These are phyloP conservation scores for Napeogenes inachia DNA, from an alignment of 2,888 invertebrate genomes.

Conservation along the genomic window DNA sequence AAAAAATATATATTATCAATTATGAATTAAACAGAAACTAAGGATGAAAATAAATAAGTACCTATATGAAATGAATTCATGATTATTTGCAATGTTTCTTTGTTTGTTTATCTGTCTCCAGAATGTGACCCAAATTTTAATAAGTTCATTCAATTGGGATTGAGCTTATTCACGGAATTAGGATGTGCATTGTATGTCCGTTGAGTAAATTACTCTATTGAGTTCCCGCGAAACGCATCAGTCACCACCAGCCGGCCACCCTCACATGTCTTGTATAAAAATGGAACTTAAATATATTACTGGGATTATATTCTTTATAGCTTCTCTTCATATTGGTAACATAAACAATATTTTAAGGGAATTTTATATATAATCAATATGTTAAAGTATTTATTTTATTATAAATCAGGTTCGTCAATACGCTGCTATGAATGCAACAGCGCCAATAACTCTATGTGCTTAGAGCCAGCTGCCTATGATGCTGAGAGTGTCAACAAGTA, in stretches of 20 bases:
- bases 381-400: not conserved
- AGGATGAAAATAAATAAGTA: no score
- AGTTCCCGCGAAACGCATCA: conserved; percentile 17
- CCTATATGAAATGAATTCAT: no score
- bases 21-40: no score
- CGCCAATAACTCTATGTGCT: conserved; percentile 81
- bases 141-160: conserved; percentile 27
- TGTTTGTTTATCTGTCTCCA: no score
- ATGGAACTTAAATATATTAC: conserved; percentile 25
- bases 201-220: conserved; percentile 19
- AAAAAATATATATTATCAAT: no score
- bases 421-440: conserved; percentile 88
- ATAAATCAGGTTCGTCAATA: conserved; percentile 65
- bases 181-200: conserved; percentile 33
- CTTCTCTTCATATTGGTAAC: conserved; percentile 26
- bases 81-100: no score
- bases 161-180: conserved; percentile 33
- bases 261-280: not conserved
- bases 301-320: conserved; percentile 15
- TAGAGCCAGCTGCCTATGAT: conserved; percentile 72
- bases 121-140: conserved; percentile 5
- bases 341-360: not conserved
- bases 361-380: no score
- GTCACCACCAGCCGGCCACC: conserved; percentile 9
- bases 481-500: conserved; percentile 49